Evolutionary conservation across 2,888 invertebrate genomes (phyloP), one percentile per base, ranked within the genome.

Genomic region (Phragmatobia fuliginosa): DNA sequence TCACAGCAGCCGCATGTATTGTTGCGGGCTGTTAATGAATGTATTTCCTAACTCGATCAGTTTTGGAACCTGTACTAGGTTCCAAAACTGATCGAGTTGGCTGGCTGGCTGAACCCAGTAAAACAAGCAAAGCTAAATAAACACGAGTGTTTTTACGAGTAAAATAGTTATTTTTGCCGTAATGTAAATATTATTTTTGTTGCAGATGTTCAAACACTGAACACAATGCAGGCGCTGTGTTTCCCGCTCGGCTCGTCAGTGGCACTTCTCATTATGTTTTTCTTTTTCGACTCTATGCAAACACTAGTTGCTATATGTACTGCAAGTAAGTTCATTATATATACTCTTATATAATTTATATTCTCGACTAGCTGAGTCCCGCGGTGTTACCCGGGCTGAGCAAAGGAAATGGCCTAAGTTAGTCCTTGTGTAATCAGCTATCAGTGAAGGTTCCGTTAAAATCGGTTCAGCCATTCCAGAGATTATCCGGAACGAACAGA

Each of bases 271-370:
- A 97, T 99, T 87, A 99, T 99, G 99, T 99, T 99, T 94, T 99
- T 99, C 96, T 99, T 99, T 95, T 99, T 99, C 90, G 99, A 99
- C 95, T 99, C 99, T 70, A 99, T 99, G 98, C 99, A 99, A 95
- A 98, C 98, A 96, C 97, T 97, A 84, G 99, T 97, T 96, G 99
- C 98, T 78, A 98, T 99, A 86, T 99, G 99, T 91, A 99, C 99
- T 86, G 99, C 99, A 88, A 98, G 99, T 99, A 94, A 97, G 97
- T 96, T 67, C 58, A 16, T 25, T 31, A 45, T 36, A 32, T 16
- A 28, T 16, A 49, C 8, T 32, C 32, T 45, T n/a, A n/a, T n/a
- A n/a, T n/a, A n/a, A n/a, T n/a, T n/a, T n/a, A n/a, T n/a, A n/a
- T n/a, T n/a, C n/a, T n/a, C n/a, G n/a, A n/a, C n/a, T n/a, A n/a